These are phyloP conservation scores for Polia nebulosa DNA, from an alignment of 2,888 invertebrate species.

Conservation along the genomic window DNA sequence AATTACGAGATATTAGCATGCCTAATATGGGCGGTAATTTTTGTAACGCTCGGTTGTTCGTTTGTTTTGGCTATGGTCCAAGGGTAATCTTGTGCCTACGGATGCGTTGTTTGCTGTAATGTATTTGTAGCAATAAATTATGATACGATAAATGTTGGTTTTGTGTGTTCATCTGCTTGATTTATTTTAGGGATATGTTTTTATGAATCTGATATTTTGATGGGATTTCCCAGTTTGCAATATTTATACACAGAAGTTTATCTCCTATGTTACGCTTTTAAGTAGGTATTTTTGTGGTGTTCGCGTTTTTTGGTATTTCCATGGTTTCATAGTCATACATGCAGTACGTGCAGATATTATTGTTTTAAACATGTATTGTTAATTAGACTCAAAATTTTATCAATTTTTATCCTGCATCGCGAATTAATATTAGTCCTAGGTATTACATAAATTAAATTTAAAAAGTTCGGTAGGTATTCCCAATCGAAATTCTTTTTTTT, in stretches of 20 bases:
- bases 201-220: background rate
- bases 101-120: slow-evolving; percentile 43
- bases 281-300: background rate
- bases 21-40: slow-evolving; percentile 54
- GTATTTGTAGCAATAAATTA: slow-evolving; percentile 41
- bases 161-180: slow-evolving; percentile 4
- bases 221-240: background rate
- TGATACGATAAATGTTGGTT: slow-evolving; percentile 14
- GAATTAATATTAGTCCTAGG: slow-evolving; percentile 28
- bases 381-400: slow-evolving; percentile 18
- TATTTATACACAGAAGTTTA: background rate
- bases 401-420: slow-evolving; percentile 5
- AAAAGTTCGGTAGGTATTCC: background rate
- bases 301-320: background rate
- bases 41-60: slow-evolving; percentile 34
- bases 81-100: slow-evolving; percentile 37
- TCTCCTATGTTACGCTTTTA: no score
- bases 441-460: background rate
- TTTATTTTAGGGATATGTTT: background rate
- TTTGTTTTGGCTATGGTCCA: slow-evolving; percentile 56
- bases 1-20: slow-evolving; percentile 60
- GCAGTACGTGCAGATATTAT: background rate
- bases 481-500: background rate
- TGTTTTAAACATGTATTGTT: background rate
- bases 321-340: background rate